Percentiles rank a stretch among this genome's conserved stretches.
These are phyloP conservation scores for Actinia equina DNA, from an alignment of 64 coral and sea anemone genomes.

Conservation along the genomic window DNA sequence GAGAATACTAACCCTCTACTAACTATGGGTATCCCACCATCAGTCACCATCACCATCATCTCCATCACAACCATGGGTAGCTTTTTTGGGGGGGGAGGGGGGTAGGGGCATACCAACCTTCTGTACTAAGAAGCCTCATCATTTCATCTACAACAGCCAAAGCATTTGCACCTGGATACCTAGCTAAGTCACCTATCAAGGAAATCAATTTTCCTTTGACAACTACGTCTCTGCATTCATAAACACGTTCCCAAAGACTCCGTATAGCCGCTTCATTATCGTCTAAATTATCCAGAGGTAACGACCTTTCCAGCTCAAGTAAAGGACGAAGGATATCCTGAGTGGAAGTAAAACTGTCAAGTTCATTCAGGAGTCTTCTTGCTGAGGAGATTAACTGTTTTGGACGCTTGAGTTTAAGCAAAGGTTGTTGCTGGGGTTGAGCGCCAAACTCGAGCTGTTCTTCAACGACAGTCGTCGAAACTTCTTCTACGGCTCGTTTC, in stretches of 20 bases:
- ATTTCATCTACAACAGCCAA: constrained; percentile 72
- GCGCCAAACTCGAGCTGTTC: constrained; percentile 68
- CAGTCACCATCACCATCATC: no score
- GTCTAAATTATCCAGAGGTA: constrained; percentile 67
- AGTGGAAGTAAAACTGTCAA: constrained; percentile 67
- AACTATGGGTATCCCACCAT: no score
- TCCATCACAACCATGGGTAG: no score
- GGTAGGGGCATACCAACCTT: constrained; percentile 32
- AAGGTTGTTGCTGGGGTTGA: constrained; percentile 28
- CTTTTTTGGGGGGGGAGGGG: no score
- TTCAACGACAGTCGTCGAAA: constrained; percentile 77
- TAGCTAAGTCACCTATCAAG: constrained; percentile 62
- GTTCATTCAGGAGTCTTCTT: constrained; percentile 69
- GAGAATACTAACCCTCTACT: no score
- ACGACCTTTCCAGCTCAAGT: constrained; percentile 67
- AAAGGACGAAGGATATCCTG: constrained; percentile 78
- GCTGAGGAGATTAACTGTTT: constrained; percentile 49
- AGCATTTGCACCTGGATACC: constrained; percentile 70
- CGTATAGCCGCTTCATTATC: constrained; percentile 69
- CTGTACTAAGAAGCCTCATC: constrained; percentile 58
- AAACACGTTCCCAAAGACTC: constrained; percentile 71
- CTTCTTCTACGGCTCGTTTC: constrained; percentile 77
- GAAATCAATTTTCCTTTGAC: constrained; percentile 82
- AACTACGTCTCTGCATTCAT: constrained; percentile 57
- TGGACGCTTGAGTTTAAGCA: constrained; percentile 62